Percentiles rank a stretch among this genome's conserved stretches.
phyloP scores from a whole-genome alignment of 2,113 vertebrate species.

The Atlantisia rogersi region DNA sequence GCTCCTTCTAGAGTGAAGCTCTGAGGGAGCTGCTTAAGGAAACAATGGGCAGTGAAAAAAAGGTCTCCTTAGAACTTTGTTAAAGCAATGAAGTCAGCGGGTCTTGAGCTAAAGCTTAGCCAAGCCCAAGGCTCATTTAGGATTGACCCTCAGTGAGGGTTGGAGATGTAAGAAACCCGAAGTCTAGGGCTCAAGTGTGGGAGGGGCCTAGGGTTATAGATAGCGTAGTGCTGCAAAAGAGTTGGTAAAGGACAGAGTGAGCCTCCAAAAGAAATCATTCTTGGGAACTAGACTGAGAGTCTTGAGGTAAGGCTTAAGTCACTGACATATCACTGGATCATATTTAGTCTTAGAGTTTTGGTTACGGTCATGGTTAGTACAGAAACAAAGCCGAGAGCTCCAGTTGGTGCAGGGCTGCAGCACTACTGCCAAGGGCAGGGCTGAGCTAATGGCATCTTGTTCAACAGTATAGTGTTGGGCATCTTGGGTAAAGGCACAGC shows the following conservation, averaged over 20 bases:
- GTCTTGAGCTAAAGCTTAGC: not conserved
- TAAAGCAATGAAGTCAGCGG: not conserved
- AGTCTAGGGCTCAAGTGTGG: rapidly evolving
- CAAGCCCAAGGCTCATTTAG: not conserved
- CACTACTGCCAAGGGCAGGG: not conserved
- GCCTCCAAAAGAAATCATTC: not conserved
- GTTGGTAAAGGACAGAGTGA: not conserved
- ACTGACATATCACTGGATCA: not conserved
- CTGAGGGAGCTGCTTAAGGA: not conserved
- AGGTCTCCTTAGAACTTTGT: not conserved
- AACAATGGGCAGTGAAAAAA: not conserved
- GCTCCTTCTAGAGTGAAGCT: not conserved
- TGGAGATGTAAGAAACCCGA: not conserved
- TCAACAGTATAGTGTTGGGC: not conserved
- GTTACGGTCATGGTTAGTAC: not conserved
- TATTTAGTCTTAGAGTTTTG: not conserved
- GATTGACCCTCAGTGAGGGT: not conserved
- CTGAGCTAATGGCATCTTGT: not conserved
- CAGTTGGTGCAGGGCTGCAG: not conserved
- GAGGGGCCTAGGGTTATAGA: not conserved
- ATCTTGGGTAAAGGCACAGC: not conserved
- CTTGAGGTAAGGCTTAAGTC: not conserved
- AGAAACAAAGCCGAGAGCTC: not conserved
- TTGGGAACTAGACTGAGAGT: not conserved
- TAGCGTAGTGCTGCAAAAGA: not conserved